Conservation (phyloP, 2,888 invertebrate genomes). For the Caradrina clavipalpis region DNA sequence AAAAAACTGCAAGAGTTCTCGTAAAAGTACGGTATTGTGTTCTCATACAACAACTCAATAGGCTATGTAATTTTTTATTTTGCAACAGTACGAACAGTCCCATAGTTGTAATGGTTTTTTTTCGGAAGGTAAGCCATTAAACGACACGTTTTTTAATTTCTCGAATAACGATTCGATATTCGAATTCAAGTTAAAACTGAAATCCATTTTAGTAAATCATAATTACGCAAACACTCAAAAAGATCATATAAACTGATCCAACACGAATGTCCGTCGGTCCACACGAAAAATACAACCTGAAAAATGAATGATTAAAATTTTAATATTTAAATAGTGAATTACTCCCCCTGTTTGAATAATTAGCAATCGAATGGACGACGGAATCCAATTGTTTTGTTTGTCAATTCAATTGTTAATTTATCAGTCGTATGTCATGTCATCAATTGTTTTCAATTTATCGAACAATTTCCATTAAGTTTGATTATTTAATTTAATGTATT, state of each 20-base stretch:
- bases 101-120: too few species aligned
- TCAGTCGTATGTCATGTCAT: conserved; percentile 75
- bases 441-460: conserved; percentile 72
- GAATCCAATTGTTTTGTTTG: conserved; percentile 81
- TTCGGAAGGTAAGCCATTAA: too few species aligned
- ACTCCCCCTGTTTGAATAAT: conserved; percentile 78
- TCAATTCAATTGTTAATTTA: conserved; percentile 82
- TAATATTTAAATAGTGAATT: conserved; percentile 79
- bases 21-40: too few species aligned
- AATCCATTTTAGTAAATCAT: not conserved
- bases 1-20: too few species aligned
- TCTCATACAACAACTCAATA: not conserved
- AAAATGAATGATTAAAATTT: conserved; percentile 74
- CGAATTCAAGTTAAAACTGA: not conserved
- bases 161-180: not conserved
- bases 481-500: conserved; percentile 59
- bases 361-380: conserved; percentile 74
- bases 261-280: not conserved
- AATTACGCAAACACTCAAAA: conserved; percentile 25
- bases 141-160: too few species aligned
- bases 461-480: conserved; percentile 68
- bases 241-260: conserved; percentile 3
- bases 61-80: too few species aligned
- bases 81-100: too few species aligned
- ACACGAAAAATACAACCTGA: conserved; percentile 17